Base-by-base conservation (phyloP, 2,797 vertebrate species). In the Siniperca scherzeri region DNA sequence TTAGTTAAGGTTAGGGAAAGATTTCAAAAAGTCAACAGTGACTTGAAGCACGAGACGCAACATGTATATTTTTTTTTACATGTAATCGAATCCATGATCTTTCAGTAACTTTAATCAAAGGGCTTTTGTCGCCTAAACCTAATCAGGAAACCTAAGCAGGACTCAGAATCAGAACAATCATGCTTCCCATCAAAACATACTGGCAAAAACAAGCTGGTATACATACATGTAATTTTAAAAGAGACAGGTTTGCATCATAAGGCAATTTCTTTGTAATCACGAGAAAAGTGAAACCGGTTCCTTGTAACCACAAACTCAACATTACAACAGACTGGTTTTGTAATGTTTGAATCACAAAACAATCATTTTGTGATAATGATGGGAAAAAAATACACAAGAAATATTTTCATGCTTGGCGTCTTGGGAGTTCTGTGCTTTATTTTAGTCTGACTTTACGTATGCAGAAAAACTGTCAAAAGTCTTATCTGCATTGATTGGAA, bases 401-500 rank as follows among this genome's bases (percentile, higher is more conserved):
- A 55, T 40, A 46, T 60, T 30, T 66, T 44, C 10, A 27, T 36
- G 30, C 80, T 30, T 52, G 33, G 9, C 2, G 2, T 38, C 9
- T 5, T 33, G 48, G 17, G 59, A 33, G 5, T 17, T 53, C 14
- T 22, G n/a, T 65, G n/a, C 16, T 46, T 61, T 78, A 33, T 3
- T 42, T 53, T 40, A 57, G 6, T 46, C 4, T 36, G 17, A 50
- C 33, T 70, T 75, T 22, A 57, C 19, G 50, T 21, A 38, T 30
- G 30, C 30, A 30, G 82, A 56, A 62, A 72, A 46, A 61, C 57
- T 64, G 50, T 72, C 22, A 77, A n/a, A 64, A 59, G 33, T 70
- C 3, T 78, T 55, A 79, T 59, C 11, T 70, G 36, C 65, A 66
- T 59, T 74, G 78, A 5, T 27, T 74, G 30, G 65, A 76, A 27